These are phyloP conservation scores for Trachurus trachurus DNA, from an alignment of 2,797 vertebrate genomes.

Conservation along the genomic window DNA sequence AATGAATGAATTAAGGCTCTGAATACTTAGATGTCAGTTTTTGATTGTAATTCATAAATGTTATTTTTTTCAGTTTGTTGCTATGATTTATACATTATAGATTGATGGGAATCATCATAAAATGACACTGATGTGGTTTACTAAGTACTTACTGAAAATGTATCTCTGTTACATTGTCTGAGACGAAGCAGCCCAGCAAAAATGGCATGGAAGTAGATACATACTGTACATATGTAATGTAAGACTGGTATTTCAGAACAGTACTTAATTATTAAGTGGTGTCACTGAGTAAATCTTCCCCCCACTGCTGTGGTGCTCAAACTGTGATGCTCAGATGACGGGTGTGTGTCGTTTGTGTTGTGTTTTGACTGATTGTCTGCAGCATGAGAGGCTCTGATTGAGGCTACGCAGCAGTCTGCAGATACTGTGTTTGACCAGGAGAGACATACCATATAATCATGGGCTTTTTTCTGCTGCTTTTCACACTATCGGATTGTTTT, in stretches of 20 bases:
- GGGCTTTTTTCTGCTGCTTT: constrained; percentile 34
- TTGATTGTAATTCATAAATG: no score
- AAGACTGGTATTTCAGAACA: background rate
- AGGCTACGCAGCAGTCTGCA: constrained; percentile 24
- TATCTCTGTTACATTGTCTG: no score
- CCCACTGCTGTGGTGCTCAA: background rate
- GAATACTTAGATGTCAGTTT: no score
- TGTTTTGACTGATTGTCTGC: constrained; percentile 60
- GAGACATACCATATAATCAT: constrained; percentile 67
- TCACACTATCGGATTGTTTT: constrained; percentile 46
- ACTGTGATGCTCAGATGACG: constrained; percentile 32
- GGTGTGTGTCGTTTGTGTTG: constrained; percentile 10
- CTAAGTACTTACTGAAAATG: no score
- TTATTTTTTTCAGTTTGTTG: no score
- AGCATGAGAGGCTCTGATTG: constrained; percentile 49
- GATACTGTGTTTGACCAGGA: constrained; percentile 30
- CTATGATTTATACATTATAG: no score
- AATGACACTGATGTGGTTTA: no score
- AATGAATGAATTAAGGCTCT: no score
- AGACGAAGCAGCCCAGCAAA: no score
- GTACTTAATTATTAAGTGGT: background rate
- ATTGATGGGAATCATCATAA: no score
- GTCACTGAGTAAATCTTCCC: background rate
- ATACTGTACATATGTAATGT: no score
- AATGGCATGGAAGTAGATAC: no score